phyloP scores from a whole-genome alignment of 2,888 invertebrate genomes.

The Euproctis similis region DNA sequence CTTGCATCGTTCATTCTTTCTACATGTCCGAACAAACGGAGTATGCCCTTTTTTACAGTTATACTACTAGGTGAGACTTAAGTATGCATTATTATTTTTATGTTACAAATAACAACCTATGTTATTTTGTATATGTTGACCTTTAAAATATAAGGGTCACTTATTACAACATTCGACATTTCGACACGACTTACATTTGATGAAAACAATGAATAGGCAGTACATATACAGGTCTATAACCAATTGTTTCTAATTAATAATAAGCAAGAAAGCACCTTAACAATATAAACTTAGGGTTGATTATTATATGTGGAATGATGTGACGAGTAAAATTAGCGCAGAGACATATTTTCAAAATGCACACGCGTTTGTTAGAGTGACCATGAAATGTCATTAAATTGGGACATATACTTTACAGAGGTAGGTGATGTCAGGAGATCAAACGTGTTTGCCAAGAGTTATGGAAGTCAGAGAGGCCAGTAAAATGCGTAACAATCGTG shows the following conservation, averaged over 20 bases:
- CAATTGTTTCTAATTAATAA: constrained; percentile 1
- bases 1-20: too few species aligned
- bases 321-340: constrained; percentile 17
- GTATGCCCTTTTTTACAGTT: too few species aligned
- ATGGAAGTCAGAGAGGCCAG: too few species aligned
- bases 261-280: constrained; percentile 1
- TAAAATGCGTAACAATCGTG: too few species aligned
- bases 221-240: constrained; percentile 13
- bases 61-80: too few species aligned
- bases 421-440: too few species aligned
- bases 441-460: too few species aligned
- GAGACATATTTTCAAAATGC: constrained; percentile 18
- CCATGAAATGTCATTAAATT: constrained; percentile 1
- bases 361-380: constrained; percentile 12
- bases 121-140: constrained; percentile 20
- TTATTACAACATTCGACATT: constrained; percentile 21
- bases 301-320: not conserved
- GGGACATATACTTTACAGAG: too few species aligned
- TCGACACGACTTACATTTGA: constrained; percentile 17
- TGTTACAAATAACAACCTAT: too few species aligned
- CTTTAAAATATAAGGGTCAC: constrained; percentile 19
- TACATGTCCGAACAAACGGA: too few species aligned
- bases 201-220: constrained; percentile 28
- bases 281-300: constrained; percentile 1
- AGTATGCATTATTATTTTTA: too few species aligned